Evolutionary conservation across 2,797 vertebrate species (phyloP), one percentile per base, ranked within the genome.

Genomic region (Pseudochirops corinnae): DNA sequence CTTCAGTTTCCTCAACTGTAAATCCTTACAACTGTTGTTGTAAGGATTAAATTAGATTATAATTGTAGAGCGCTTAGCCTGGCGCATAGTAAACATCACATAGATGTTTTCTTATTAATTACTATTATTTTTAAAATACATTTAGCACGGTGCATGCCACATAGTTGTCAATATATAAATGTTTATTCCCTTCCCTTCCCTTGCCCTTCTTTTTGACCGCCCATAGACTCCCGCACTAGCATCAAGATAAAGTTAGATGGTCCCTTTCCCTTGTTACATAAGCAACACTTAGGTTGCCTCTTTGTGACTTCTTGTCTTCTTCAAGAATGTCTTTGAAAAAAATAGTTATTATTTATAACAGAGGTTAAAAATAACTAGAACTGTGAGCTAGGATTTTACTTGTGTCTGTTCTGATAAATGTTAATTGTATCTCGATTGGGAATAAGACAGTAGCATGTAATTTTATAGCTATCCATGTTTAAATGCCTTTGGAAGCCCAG

Each of bases 311-410:
- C n/a, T 74, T 74, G 62, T 82, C n/a, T 39, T 82, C 7, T 82
- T 46, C 67, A 82, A 82, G n/a, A 24, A 46, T 39, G n/a, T 46
- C 21, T 82, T 82, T 74, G n/a, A 39, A 24, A 39, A 82, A 62
- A 39, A 82, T 74, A 39, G 56, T 28, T n/a, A 39, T n/a, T 21
- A 82, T 82, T 82, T 82, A 24, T 46, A 29, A 82, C 18, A 21
- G 16, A 82, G n/a, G 7, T 39, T 82, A 82, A 6, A 74, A 39
- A 39, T 74, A 74, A 6, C 67, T 74, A 74, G 67, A 46, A 39
- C n/a, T 82, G n/a, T 39, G 67, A 82, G 67, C 46, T 94, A 95
- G 58, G 50, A 95, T 14, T 94, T 94, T 95, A 55, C 52, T 96
- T 92, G 92, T 90, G 28, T 92, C 56, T 31, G 4, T 90, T 96